Conservation (phyloP, 2,113 vertebrate species). For the Periophthalmus modestus region DNA sequence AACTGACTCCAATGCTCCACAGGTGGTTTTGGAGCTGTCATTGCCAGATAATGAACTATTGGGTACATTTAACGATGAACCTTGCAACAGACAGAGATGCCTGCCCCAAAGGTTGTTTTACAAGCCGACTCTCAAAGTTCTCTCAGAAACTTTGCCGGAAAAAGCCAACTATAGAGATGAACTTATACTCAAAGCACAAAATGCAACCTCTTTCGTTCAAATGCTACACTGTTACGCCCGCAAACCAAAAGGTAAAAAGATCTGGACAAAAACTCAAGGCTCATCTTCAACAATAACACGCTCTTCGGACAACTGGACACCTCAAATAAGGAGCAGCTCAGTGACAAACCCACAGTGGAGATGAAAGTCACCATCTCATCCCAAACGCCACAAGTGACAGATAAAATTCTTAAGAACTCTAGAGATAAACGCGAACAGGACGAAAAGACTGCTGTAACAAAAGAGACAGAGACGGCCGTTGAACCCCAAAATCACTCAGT, state of each 20-base stretch:
- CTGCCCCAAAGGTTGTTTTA: constrained; percentile 58
- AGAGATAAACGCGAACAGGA: not conserved
- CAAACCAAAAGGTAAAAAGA: constrained; percentile 57
- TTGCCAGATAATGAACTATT: constrained; percentile 78
- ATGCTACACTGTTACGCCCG: constrained; percentile 74
- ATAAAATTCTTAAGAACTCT: not conserved
- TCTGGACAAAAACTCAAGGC: constrained; percentile 19
- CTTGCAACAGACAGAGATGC: constrained; percentile 39
- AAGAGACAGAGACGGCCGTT: not conserved
- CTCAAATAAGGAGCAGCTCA: constrained; percentile 23
- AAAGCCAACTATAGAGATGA: constrained; percentile 55
- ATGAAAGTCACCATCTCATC: constrained; percentile 18
- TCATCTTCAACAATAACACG: constrained; percentile 59
- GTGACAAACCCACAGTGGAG: constrained; percentile 25
- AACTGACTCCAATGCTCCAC: constrained; percentile 35
- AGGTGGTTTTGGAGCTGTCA: constrained; percentile 72
- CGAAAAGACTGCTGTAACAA: not conserved
- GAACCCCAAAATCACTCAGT: constrained; percentile 11
- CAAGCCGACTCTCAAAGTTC: constrained; percentile 53
- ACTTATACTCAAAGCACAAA: constrained; percentile 57
- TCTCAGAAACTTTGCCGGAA: constrained; percentile 4
- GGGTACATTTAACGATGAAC: constrained; percentile 59
- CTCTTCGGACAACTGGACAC: constrained; percentile 58
- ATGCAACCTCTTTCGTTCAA: constrained; percentile 47
- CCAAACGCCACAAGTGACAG: not conserved